Evolutionary conservation across 2,797 vertebrate species (phyloP), one percentile per base, ranked within the genome.

Genomic region (Enteromius argenteus): DNA sequence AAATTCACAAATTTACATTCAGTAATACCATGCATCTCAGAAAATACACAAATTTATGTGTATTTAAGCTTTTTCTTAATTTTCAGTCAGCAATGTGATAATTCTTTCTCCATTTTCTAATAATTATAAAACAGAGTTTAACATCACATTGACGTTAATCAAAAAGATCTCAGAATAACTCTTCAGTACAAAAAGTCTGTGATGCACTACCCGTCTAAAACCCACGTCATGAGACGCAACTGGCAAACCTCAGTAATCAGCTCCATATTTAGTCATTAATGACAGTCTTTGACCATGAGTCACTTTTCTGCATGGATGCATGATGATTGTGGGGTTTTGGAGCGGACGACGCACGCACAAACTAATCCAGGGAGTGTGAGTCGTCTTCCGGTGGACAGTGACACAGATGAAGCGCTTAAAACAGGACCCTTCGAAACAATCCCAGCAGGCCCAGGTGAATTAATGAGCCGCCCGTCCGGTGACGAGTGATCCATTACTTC

Each of bases 401-500:
- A 98, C 98, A 97, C 95, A 98, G 98, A 99, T 94, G 93, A 96
- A 99, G 96, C 95, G 92, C 94, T 95, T 93, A 94, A 94, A 94
- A 93, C 94, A 89, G 84, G 44, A 90, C 94, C 92, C 93, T 93
- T 94, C 91, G 95, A 91, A 96, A 83, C 88, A 93, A 91, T 96
- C 96, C 95, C 96, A 94, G 95, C 95, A 95, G 96, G 97, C 89
- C 92, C 56, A 91, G 95, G 95, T 96, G 97, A 97, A 99, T 99
- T 98, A 99, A 99, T 96, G 97, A 98, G 96, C 95, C 94, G 96
- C 91, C 92, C 95, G 96, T 98, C 96, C 95, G 95, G 95, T 93
- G 95, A 95, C 90, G 96, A 96, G 97, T 98, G 98, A 99, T 99
- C 96, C 97, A 99, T 99, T 97, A 98, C 98, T 99, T 99, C 98